Percentiles rank a stretch among this genome's conserved stretches.
Evolutionary conservation across 2,797 vertebrate species (phyloP).

Genomic region (Astyanax mexicanus): DNA sequence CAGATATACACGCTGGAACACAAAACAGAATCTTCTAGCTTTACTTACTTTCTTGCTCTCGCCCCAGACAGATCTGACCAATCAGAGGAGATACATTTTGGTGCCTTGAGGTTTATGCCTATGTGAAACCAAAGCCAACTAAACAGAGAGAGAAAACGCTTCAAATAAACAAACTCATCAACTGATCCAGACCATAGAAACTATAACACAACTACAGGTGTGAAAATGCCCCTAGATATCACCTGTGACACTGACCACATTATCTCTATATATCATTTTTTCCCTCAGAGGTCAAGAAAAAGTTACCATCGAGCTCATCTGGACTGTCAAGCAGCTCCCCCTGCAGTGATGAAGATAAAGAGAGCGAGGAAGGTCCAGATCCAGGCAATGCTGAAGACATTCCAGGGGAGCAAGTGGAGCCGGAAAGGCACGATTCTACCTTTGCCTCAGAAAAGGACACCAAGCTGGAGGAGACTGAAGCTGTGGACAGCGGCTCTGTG

Average conservation of each 20-base stretch:
- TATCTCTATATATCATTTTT: not conserved
- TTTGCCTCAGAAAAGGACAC: slow-evolving; percentile 34
- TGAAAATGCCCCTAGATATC: too few relatives aligned
- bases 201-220: too few relatives aligned
- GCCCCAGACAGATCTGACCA: too few relatives aligned
- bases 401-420: slow-evolving; percentile 51
- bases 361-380: slow-evolving; percentile 52
- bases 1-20: too few relatives aligned
- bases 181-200: too few relatives aligned
- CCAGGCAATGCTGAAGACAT: slow-evolving; percentile 51
- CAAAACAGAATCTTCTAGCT: too few relatives aligned
- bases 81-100: too few relatives aligned
- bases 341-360: slow-evolving; percentile 69
- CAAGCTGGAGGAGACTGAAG: slow-evolving; percentile 51
- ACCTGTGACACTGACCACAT: not conserved
- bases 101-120: too few relatives aligned
- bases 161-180: too few relatives aligned
- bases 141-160: too few relatives aligned
- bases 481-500: slow-evolving; percentile 5
- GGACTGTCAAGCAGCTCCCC: slow-evolving; percentile 69
- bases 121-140: too few relatives aligned
- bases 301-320: slow-evolving; percentile 69
- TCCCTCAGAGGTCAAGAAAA: slow-evolving; percentile 58
- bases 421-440: slow-evolving; percentile 18
- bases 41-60: too few relatives aligned